These are phyloP conservation scores for Parauchenoglanis punctatus DNA, from an alignment of 2,797 vertebrate species.

Conservation along the genomic window DNA sequence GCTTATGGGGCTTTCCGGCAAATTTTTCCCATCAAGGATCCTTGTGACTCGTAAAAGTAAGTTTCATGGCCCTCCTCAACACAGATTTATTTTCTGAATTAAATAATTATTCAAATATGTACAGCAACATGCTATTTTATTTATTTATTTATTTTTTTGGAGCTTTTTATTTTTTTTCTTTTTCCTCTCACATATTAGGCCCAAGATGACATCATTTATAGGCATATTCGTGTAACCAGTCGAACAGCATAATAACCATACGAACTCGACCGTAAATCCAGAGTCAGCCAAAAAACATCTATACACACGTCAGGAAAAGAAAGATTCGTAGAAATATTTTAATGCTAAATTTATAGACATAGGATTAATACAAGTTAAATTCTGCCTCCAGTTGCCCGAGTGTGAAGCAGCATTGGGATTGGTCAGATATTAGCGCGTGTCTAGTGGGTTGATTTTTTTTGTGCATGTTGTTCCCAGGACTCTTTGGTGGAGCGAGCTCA, in stretches of 20 bases:
- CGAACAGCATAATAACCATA: neutral
- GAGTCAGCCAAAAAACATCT: too few relatives aligned
- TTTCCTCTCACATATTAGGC: neutral
- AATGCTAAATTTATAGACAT: too few relatives aligned
- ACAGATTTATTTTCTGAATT: neutral
- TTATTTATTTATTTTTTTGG: neutral
- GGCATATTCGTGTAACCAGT: neutral
- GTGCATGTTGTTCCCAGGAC: slow-evolving; percentile 75
- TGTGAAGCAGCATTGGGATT: neutral
- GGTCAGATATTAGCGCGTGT: neutral
- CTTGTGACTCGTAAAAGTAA: neutral
- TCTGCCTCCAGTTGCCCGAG: neutral
- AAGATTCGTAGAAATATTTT: too few relatives aligned
- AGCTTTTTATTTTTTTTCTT: neutral
- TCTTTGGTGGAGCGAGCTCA: slow-evolving; percentile 90
- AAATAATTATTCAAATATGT: neutral
- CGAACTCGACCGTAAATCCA: neutral
- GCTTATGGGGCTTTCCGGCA: neutral
- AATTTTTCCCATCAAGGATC: neutral
- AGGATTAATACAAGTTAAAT: neutral
- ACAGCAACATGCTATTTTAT: neutral
- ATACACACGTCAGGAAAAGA: too few relatives aligned
- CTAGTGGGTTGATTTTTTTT: neutral
- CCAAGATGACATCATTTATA: neutral
- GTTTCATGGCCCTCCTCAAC: neutral